Percentiles rank a stretch among this genome's conserved stretches.
Conservation (phyloP, 1,140 invertebrate species). For the Lordiphosa stackelbergi region DNA sequence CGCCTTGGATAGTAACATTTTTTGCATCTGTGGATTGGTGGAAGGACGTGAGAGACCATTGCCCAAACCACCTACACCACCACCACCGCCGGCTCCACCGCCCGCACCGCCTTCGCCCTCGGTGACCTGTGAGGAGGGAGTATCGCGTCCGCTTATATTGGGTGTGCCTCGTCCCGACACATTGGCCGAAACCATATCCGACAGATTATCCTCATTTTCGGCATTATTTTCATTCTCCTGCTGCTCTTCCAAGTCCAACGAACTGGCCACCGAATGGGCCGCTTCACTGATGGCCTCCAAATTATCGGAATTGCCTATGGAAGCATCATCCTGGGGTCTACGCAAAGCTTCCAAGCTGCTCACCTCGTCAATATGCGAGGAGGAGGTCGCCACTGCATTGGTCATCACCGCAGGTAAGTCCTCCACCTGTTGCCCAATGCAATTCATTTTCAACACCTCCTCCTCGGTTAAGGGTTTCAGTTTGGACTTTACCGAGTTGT, state of each 20-base stretch:
- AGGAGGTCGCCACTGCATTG: constrained; percentile 28
- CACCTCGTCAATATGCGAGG: constrained; percentile 64
- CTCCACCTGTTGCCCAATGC: constrained; percentile 49
- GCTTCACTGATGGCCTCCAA: constrained; percentile 96
- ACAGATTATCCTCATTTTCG: constrained; percentile 89
- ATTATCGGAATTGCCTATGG: constrained; percentile 93
- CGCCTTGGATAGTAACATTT: constrained; percentile 85
- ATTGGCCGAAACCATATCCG: constrained; percentile 98
- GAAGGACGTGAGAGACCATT: constrained; percentile 77
- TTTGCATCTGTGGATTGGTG: constrained; percentile 78
- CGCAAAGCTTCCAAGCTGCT: constrained; percentile 63
- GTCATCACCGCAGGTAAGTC: constrained; percentile 28
- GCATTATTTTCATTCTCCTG: constrained; percentile 81
- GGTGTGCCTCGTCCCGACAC: constrained; percentile 92
- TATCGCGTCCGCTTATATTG: constrained; percentile 90
- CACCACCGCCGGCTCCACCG: constrained; percentile 79
- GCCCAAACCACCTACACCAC: constrained; percentile 71
- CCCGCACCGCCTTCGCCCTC: constrained; percentile 82
- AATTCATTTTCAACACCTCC: constrained; percentile 76
- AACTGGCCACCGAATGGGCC: constrained; percentile 92
- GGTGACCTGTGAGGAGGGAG: constrained; percentile 93
- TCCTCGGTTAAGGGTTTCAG: constrained; percentile 72
- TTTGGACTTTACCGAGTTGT: constrained; percentile 62
- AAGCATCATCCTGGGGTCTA: constrained; percentile 88
- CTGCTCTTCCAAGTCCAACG: constrained; percentile 92